Evolutionary conservation across 30 jellyfish, hydroid and myxozoan species (phyloP).

Genomic region (Clytia hemisphaerica): DNA sequence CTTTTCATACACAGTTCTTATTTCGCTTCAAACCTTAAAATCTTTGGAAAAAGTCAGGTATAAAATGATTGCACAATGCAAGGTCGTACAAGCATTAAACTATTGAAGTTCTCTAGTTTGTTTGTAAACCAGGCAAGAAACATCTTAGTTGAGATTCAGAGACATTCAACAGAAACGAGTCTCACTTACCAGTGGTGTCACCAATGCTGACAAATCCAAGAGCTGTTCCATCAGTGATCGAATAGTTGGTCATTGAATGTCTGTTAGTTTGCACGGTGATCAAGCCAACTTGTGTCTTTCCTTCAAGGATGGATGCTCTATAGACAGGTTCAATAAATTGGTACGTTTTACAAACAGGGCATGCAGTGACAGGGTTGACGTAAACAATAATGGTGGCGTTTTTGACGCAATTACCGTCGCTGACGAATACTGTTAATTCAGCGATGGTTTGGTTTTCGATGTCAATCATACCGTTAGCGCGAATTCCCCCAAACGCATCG

Average conservation of each 20-base stretch:
- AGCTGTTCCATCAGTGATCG: background rate
- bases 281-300: background rate
- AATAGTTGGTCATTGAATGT: background rate
- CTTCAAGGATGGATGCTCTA: background rate
- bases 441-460: background rate
- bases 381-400: background rate
- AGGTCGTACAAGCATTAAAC: too few species aligned
- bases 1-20: too few species aligned
- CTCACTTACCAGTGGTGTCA: slow-evolving; percentile 7
- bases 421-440: background rate
- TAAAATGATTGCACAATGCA: too few species aligned
- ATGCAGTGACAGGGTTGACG: slow-evolving; percentile 15
- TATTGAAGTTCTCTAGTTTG: too few species aligned
- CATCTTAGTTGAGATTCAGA: too few species aligned
- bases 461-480: background rate
- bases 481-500: slow-evolving; percentile 25
- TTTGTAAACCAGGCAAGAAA: too few species aligned
- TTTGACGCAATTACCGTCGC: slow-evolving; percentile 12
- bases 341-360: slow-evolving; percentile 16
- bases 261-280: background rate
- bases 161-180: too few species aligned
- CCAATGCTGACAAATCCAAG: background rate
- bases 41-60: too few species aligned
- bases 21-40: too few species aligned
- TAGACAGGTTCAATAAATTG: background rate